Evolutionary conservation across 2,797 vertebrate genomes (phyloP).

Genomic region (Eulemur mongoz): DNA sequence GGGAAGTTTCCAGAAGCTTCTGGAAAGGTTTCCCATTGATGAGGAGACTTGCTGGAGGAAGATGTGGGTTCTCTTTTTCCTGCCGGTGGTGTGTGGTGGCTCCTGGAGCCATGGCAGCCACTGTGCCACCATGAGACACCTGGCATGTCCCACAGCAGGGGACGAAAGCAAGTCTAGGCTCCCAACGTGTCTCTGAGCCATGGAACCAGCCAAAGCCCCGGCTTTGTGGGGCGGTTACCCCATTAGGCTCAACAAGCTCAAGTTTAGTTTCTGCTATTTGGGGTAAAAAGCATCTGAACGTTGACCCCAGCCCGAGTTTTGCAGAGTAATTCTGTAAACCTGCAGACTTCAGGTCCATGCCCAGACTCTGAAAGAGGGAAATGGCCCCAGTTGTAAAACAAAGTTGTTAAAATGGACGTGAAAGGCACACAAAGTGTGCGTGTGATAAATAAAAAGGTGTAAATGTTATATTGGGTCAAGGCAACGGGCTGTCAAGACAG

Average conservation of each 20-base stretch:
- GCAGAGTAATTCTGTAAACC: not conserved
- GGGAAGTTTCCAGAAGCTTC: not conserved
- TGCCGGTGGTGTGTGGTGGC: not conserved
- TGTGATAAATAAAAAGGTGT: not conserved
- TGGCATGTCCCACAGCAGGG: not conserved
- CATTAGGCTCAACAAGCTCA: accelerated
- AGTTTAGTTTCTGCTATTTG: not conserved
- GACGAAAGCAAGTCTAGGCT: not conserved
- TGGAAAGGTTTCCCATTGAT: not conserved
- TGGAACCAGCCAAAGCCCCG: not conserved
- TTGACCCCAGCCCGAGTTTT: not conserved
- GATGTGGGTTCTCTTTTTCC: not conserved
- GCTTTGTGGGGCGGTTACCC: no score
- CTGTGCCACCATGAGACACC: not conserved
- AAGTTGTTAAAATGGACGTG: not conserved
- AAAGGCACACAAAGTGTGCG: not conserved
- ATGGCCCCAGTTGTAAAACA: not conserved
- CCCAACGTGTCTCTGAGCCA: accelerated
- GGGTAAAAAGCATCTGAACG: not conserved
- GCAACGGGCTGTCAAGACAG: accelerated
- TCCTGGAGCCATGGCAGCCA: not conserved
- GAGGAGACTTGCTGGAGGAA: not conserved
- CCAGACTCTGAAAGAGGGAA: not conserved
- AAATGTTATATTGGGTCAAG: accelerated
- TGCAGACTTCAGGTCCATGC: no score